Conservation (phyloP, 2,888 invertebrate species). For the Zaprionus obscuricornis region DNA sequence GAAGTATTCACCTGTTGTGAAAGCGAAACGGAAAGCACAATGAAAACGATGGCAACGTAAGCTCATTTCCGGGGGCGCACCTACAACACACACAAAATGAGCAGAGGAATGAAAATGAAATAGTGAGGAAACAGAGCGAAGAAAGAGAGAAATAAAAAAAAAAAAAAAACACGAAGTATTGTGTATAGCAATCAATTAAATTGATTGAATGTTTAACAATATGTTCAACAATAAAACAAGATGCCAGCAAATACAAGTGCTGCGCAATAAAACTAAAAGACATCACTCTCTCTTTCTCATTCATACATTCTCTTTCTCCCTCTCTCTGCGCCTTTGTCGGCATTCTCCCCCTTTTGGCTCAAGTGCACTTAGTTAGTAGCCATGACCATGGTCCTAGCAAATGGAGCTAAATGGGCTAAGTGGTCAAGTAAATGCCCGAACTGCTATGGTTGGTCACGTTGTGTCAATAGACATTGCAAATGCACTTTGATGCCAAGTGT, state of each 20-base stretch:
- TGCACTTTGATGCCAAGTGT: conserved; percentile 62
- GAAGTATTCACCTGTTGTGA: conserved; percentile 61
- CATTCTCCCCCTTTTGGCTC: conserved; percentile 12
- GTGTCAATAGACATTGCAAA: conserved; percentile 67
- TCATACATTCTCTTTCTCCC: too few relatives aligned
- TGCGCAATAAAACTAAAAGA: conserved; percentile 22
- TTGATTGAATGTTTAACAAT: conserved; percentile 69
- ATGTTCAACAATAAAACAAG: conserved; percentile 51
- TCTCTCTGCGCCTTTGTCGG: too few relatives aligned
- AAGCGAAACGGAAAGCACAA: conserved; percentile 2
- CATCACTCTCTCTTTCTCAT: too few relatives aligned
- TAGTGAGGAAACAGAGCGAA: too few relatives aligned
- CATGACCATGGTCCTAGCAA: background rate
- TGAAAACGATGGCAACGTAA: conserved; percentile 23
- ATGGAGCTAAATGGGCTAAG: conserved; percentile 1
- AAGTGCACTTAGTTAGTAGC: conserved; percentile 40
- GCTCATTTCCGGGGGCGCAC: conserved; percentile 44
- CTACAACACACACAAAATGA: too few relatives aligned
- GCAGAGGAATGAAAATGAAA: too few relatives aligned
- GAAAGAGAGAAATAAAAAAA: background rate
- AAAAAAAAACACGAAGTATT: conserved; percentile 10
- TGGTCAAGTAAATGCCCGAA: conserved; percentile 46
- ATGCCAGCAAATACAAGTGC: conserved; percentile 9
- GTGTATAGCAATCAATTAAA: conserved; percentile 63
- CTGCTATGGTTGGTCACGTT: conserved; percentile 62